Base-by-base conservation (phyloP, 2,888 invertebrate species). In the Melieria picta region DNA sequence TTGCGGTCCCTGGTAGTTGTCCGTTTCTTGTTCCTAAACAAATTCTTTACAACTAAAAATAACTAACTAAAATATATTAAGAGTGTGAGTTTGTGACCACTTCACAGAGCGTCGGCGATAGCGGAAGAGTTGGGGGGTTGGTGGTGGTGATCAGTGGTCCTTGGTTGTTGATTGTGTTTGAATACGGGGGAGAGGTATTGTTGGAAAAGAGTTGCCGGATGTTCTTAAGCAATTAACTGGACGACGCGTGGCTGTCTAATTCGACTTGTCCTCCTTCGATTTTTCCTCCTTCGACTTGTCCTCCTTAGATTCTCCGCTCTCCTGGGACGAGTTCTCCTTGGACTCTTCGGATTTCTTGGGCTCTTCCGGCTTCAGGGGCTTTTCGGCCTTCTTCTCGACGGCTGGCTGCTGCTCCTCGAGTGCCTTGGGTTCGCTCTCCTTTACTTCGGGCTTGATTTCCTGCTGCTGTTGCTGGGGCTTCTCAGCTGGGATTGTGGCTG, bases 291-390 rank as follows among this genome's bases (percentile, higher is more conserved):
- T 80, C 45, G 79, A 78, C 76, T 78, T 78, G 66, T 78, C 79
- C 77, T 85, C 82, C 75, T 80, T 80, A 70, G 83, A 81, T 78
- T 82, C 83, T 69, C 80, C 77, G 73, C 82, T 84, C 74, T 85
- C 82, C 78, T 83, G 81, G 62, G 84, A 83, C 75, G 82, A 82
- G 72, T 82, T 80, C 48, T 82, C 81, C 65, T 83, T 80, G 57
- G 75, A 78, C 65, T 79, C 78, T 47, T 79, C 74, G 30, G 81
- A 78, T 74, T 79, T 74, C 74, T 81, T 83, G 68, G 81, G 52
- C 55, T 57, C 56, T 56, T 50, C 30, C 2, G 30, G 52, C 58
- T 69, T 30, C 10, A 47, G 47, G 13, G 55, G 46, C 57, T 70
- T 70, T 10, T 60, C 66, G 63, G 66, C 65, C 67, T 30, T 30